These are phyloP conservation scores for Micromussa lordhowensis DNA, from an alignment of 92 coral and sea anemone species.

Conservation along the genomic window DNA sequence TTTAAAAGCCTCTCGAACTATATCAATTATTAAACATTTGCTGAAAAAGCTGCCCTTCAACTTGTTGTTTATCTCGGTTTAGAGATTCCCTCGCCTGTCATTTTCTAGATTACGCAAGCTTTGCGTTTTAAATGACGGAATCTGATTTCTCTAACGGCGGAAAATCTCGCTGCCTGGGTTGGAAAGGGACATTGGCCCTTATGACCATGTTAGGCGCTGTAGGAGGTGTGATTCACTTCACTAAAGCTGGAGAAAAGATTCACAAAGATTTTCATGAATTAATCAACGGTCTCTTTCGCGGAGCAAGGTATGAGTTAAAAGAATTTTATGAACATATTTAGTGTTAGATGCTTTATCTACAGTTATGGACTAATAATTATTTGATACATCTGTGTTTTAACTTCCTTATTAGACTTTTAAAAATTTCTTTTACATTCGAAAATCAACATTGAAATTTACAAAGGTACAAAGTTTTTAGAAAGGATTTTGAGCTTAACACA, in stretches of 20 bases:
- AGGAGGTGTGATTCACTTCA: not conserved
- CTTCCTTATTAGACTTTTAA: not conserved
- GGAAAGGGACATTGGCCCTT: not conserved
- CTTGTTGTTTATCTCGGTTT: not conserved
- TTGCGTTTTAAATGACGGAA: not conserved
- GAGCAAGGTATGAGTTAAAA: conserved; percentile 19
- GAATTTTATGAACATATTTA: no score
- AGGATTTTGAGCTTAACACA: not conserved
- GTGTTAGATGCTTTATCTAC: not conserved
- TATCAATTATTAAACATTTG: not conserved
- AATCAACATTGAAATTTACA: not conserved
- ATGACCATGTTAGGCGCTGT: not conserved
- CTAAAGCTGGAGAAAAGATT: not conserved
- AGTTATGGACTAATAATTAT: not conserved
- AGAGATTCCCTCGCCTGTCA: not conserved
- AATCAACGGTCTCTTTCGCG: not conserved
- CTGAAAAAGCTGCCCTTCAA: not conserved
- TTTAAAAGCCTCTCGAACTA: not conserved
- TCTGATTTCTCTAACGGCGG: not conserved
- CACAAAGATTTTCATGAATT: not conserved
- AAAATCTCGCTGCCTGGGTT: not conserved
- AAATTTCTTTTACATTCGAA: not conserved
- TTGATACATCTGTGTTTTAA: not conserved
- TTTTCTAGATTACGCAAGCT: not conserved
- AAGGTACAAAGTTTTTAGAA: not conserved